Evolutionary conservation across 2,888 invertebrate species (phyloP), one percentile per base, ranked within the genome.

Genomic region (Meloe dianella): DNA sequence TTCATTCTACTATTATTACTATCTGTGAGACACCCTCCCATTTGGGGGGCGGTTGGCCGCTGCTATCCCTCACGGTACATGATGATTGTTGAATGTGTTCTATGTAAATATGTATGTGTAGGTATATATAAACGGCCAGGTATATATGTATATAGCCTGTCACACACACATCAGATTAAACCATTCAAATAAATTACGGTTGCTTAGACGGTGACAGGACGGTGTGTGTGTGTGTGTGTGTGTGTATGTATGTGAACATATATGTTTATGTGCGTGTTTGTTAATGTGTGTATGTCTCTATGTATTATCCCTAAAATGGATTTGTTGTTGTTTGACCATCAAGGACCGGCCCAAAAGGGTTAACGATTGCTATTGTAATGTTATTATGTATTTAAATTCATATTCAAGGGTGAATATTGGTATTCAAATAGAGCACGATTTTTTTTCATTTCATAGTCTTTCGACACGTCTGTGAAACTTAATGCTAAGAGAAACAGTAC

Each of bases 91-190:
- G 24, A 24, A 54, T 24, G 12, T 47, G 12, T 8, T 38, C 5
- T 38, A 7, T 14, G 7, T 22, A 22, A 51, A 51, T 54, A 54
- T 24, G 54, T 24, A 54, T n/a, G 10, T 41, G 17, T 17, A 17
- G 10, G 17, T 51, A 27, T 54, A 14, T 51, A 51, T 51, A 47
- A 51, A 51, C 51, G 22, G 10, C 12, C 54, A 54, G 54, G 54
- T 54, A 54, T 54, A 54, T 54, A 35, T 14, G 9, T 10, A 12
- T 12, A 41, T 17, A 27, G 54, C 27, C 54, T 54, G 54, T 54
- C 54, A 54, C 54, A 54, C 17, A 41, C 54, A 54, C 54, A 54
- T 54, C 54, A 54, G 54, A 54, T 54, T 54, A 54, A 54, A 54
- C 54, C 54, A 54, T 54, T 54, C 54, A 27, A 54, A 54, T 54